A percentile compares a stretch with the other conserved stretches of the same genome.
Evolutionary conservation across 1,140 invertebrate genomes (phyloP).

Genomic region (Tyrophagus putrescentiae): DNA sequence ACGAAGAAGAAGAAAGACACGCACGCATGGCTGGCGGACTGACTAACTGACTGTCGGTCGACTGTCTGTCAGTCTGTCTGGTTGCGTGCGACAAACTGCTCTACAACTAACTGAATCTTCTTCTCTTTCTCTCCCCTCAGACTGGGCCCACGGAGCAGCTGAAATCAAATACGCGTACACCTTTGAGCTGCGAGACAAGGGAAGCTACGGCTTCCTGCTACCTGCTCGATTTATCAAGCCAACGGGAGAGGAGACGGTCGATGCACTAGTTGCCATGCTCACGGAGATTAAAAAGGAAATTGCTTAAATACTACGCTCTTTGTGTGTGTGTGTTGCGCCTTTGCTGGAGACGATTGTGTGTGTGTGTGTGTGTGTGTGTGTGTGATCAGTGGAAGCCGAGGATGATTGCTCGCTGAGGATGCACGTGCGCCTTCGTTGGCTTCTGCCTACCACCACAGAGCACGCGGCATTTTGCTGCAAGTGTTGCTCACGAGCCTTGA

Average conservation of each 20-base stretch:
- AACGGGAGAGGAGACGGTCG: conserved; percentile 37
- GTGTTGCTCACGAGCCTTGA: too few species aligned
- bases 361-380: not conserved
- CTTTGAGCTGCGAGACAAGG: conserved; percentile 36
- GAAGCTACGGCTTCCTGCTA: conserved; percentile 37
- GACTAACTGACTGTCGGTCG: not conserved
- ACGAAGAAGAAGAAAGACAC: not conserved
- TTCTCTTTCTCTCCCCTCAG: conserved; percentile 23
- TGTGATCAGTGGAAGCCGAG: not conserved
- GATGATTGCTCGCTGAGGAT: too few species aligned
- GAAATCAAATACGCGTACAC: conserved; percentile 35
- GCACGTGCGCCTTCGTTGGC: too few species aligned
- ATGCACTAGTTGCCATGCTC: conserved; percentile 11
- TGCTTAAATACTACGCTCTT: not conserved
- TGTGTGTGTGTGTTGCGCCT: not conserved
- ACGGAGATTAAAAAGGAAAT: conserved; percentile 12
- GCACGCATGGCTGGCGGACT: not conserved
- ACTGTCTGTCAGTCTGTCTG: not conserved
- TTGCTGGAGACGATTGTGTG: not conserved
- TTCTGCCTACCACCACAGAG: too few species aligned
- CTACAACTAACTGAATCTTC: conserved; percentile 5
- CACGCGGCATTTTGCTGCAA: too few species aligned
- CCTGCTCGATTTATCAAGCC: conserved; percentile 34
- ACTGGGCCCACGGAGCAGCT: conserved; percentile 34
- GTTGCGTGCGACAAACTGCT: not conserved